Conservation (phyloP, 2,888 invertebrate species). For the Nemotelus nigrinus region DNA sequence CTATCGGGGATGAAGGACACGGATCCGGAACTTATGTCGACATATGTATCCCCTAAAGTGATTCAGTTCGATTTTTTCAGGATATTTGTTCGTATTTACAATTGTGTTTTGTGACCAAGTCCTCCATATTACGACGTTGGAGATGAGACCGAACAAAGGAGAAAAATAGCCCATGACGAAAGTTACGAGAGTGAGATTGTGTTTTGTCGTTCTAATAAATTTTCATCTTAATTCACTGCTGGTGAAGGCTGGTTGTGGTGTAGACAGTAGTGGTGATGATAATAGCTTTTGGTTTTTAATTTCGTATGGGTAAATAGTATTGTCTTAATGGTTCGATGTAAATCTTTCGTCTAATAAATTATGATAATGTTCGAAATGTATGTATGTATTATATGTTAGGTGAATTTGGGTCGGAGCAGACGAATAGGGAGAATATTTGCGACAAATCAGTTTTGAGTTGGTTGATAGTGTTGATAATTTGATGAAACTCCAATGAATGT, state of each 20-base stretch:
- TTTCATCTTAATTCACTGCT: conserved; percentile 10
- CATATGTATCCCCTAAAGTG: conserved; percentile 3
- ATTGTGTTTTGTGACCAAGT: no score
- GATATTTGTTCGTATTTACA: no score
- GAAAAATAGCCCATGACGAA: conserved; percentile 7
- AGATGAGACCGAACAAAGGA: neutral
- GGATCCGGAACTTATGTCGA: neutral
- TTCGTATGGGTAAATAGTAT: neutral
- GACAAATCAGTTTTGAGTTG: no score
- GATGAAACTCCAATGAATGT: no score
- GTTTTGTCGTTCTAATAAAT: conserved; percentile 21
- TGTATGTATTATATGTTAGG: no score
- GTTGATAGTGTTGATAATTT: no score
- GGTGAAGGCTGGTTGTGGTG: neutral
- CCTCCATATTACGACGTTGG: neutral
- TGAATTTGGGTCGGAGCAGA: no score
- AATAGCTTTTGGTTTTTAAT: conserved; percentile 20
- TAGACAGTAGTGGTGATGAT: conserved; percentile 6
- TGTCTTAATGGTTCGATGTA: neutral
- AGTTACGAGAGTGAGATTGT: conserved; percentile 5
- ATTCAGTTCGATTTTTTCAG: conserved; percentile 7
- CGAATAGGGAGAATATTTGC: no score
- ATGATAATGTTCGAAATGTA: neutral
- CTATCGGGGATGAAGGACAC: no score
- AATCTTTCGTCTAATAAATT: conserved; percentile 1